These are phyloP conservation scores for Hippopotamus amphibius DNA, from an alignment of 2,113 vertebrate genomes.

Conservation along the genomic window DNA sequence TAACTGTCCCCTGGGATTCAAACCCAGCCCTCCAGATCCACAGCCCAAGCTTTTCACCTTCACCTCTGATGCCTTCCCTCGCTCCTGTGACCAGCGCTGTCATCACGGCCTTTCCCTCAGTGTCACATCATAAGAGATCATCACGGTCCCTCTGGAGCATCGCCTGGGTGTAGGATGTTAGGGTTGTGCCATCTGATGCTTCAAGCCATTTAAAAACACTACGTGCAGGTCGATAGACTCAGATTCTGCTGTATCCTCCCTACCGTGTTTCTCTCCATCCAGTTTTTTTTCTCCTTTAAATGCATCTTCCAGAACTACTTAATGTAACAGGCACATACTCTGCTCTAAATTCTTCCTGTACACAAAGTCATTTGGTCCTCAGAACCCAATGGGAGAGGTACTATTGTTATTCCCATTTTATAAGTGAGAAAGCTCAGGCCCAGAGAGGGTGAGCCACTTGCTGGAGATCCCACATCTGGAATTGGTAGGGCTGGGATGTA, in stretches of 20 bases:
- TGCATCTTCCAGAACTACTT: not conserved
- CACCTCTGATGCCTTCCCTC: accelerated
- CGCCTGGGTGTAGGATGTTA: not conserved
- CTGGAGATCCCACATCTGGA: not conserved
- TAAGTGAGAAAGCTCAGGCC: no score
- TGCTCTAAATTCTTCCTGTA: not conserved
- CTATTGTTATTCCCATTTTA: no score
- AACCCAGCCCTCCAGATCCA: not conserved
- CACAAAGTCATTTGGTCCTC: not conserved
- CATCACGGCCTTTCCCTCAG: not conserved
- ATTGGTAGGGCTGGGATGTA: not conserved
- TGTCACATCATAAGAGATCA: not conserved
- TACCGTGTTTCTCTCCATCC: not conserved
- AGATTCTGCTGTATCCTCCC: not conserved
- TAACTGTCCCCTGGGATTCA: not conserved
- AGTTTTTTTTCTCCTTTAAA: not conserved
- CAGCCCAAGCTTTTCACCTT: not conserved
- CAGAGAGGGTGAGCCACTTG: no score
- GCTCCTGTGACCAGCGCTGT: not conserved
- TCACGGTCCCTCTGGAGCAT: not conserved
- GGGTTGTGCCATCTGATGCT: not conserved
- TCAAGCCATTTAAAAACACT: not conserved
- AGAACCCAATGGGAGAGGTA: not conserved
- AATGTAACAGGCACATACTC: not conserved
- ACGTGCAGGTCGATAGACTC: not conserved